These are phyloP conservation scores for Lordiphosa clarofinis DNA, from an alignment of 1,140 invertebrate genomes.

Conservation along the genomic window DNA sequence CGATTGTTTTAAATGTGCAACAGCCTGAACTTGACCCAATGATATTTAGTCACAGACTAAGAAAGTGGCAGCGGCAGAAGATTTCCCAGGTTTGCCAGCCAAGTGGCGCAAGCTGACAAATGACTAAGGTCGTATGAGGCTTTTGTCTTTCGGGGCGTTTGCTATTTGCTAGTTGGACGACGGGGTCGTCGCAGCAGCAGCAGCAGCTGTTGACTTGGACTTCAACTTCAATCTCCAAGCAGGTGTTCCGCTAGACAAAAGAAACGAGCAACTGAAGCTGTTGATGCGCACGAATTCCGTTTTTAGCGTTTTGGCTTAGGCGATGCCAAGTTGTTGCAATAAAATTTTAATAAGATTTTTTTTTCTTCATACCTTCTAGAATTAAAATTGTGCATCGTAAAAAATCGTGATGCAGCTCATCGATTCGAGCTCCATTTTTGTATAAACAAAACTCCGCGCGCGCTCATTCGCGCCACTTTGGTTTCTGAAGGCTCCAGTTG, in stretches of 20 bases:
- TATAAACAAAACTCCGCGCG: constrained; percentile 44
- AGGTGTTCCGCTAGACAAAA: constrained; percentile 75
- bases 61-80: constrained; percentile 53
- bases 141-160: constrained; percentile 60
- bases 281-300: constrained; percentile 75
- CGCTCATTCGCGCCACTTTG: constrained; percentile 3
- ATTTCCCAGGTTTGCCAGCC: constrained; percentile 38
- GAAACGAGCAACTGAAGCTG: constrained; percentile 65
- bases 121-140: constrained; percentile 70
- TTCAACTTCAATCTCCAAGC: constrained; percentile 45
- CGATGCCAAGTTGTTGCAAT: constrained; percentile 70
- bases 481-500: constrained; percentile 44
- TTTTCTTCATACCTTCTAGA: constrained; percentile 24
- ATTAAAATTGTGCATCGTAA: constrained; percentile 30
- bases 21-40: constrained; percentile 71
- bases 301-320: constrained; percentile 59
- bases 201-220: constrained; percentile 16
- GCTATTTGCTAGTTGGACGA: constrained; percentile 42
- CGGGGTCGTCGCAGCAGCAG: constrained; percentile 46
- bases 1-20: constrained; percentile 62
- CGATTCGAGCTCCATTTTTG: constrained; percentile 70
- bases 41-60: constrained; percentile 68
- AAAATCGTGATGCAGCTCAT: constrained; percentile 50
- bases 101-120: constrained; percentile 56
- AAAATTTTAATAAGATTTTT: constrained; percentile 76